phyloP scores from a whole-genome alignment of 2,113 vertebrate genomes.

The Benitochromis conjunctus region DNA sequence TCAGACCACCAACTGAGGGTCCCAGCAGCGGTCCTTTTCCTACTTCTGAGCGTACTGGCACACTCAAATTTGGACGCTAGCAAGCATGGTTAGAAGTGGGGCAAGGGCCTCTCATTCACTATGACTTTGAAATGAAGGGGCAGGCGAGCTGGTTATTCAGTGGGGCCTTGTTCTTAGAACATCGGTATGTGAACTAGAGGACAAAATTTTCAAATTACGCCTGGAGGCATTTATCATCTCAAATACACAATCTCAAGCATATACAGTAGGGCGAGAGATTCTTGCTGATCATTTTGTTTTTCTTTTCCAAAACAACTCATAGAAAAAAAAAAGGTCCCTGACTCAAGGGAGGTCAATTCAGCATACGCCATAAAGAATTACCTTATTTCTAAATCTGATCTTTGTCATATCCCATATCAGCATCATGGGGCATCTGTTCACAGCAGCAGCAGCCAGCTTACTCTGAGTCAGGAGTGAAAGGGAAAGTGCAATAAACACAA shows the following conservation, averaged over 20 bases:
- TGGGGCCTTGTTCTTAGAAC: conserved; percentile 54
- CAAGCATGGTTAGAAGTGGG: not conserved
- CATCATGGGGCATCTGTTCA: conserved; percentile 18
- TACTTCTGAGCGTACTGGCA: conserved; percentile 65
- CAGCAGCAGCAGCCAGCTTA: conserved; percentile 25
- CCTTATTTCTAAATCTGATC: conserved; percentile 25
- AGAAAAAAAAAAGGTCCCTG: conserved; percentile 4
- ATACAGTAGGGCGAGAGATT: conserved; percentile 15
- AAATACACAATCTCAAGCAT: conserved; percentile 1
- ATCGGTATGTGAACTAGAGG: conserved; percentile 6
- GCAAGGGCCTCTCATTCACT: conserved; percentile 16
- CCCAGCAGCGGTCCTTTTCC: conserved; percentile 53
- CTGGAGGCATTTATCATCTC: conserved; percentile 7
- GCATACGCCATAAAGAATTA: not conserved
- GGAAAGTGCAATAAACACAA: conserved; percentile 65
- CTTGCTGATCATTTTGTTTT: conserved; percentile 23
- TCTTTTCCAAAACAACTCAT: conserved; percentile 23
- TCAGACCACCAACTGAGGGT: conserved; percentile 63
- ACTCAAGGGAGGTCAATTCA: conserved; percentile 27
- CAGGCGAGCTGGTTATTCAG: conserved; percentile 46
- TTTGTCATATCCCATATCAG: conserved; percentile 6
- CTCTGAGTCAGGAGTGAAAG: conserved; percentile 37
- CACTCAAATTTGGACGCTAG: conserved; percentile 77
- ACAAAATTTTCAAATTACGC: conserved; percentile 26
- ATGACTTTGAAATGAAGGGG: conserved; percentile 39